Evolutionary conservation across 2,888 invertebrate species (phyloP), one percentile per base, ranked within the genome.

Genomic region (Chirona hameri): DNA sequence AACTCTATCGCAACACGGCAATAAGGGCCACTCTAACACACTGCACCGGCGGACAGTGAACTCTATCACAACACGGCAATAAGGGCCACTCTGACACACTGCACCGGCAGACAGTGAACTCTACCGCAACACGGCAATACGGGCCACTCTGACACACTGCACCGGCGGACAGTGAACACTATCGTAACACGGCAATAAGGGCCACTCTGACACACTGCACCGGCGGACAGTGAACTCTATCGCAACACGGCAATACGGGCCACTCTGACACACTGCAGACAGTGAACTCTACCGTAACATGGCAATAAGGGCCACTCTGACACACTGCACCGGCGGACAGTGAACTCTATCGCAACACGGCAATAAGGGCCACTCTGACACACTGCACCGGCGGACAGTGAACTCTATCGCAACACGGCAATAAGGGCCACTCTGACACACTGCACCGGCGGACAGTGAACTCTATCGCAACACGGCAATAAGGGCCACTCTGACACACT

Each of bases 61-160:
- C 21, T 5, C 5, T 60, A 4, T 4, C 4, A 60, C 57, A 60
- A 60, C 57, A 60, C 18, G 57, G 5, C 57, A n/a, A n/a, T n/a
- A n/a, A n/a, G n/a, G n/a, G n/a, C n/a, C n/a, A n/a, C n/a, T n/a
- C n/a, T n/a, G n/a, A n/a, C n/a, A 96, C 94, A n/a, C 95, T 95
- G 88, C 96, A 96, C 84, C 95, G 90, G 1, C 55, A 52, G 10
- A 52, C 80, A 18, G 27, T 80, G 27, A 21, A 1, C 52, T 55
- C 80, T 27, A 29, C 52, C 80, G 80, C 3, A 29, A 29, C 0
- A 5, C 46, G 31, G 9, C 15, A 7, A 4, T 10, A 79, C 21
- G 46, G 21, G 21, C 5, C 39, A 24, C 10, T n/a, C 7, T 46
- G 21, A 69, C 7, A n/a, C 24, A 21, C 18, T 7, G 60, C 12